phyloP scores from a whole-genome alignment of 2,113 vertebrate genomes.

The Tursiops truncatus region DNA sequence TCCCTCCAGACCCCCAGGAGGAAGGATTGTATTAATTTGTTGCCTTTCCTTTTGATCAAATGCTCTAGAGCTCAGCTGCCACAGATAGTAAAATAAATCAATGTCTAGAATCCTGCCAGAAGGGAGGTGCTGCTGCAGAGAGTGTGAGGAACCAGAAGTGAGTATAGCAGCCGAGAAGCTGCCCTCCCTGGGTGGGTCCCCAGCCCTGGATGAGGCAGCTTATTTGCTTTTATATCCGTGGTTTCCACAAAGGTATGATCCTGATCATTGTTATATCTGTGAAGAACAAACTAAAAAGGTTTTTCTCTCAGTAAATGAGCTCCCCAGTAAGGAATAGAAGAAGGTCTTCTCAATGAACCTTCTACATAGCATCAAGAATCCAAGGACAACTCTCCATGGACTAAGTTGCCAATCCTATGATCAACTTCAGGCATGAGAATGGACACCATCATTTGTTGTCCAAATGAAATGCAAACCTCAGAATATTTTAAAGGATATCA shows the following conservation, averaged over 20 bases:
- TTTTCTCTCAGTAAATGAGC: background rate
- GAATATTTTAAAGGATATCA: background rate
- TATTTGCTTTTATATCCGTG: background rate
- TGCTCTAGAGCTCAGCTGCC: background rate
- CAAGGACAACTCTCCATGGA: background rate
- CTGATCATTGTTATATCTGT: background rate
- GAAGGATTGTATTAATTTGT: background rate
- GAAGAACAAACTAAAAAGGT: background rate
- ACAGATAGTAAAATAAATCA: background rate
- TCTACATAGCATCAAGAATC: background rate
- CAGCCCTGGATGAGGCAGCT: background rate
- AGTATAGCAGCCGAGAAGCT: background rate
- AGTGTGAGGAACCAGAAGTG: background rate
- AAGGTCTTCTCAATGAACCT: background rate
- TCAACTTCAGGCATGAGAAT: background rate
- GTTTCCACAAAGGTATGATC: background rate
- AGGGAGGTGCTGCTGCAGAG: background rate
- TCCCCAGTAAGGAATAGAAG: background rate
- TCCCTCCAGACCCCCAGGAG: background rate
- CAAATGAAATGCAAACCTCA: background rate
- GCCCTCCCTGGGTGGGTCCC: too few species aligned
- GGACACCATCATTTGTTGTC: background rate
- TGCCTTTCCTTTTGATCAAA: background rate
- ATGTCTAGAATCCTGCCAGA: background rate
- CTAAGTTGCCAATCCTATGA: background rate